Base-by-base conservation (phyloP, 2,797 vertebrate species). In the Synaphobranchus kaupii region DNA sequence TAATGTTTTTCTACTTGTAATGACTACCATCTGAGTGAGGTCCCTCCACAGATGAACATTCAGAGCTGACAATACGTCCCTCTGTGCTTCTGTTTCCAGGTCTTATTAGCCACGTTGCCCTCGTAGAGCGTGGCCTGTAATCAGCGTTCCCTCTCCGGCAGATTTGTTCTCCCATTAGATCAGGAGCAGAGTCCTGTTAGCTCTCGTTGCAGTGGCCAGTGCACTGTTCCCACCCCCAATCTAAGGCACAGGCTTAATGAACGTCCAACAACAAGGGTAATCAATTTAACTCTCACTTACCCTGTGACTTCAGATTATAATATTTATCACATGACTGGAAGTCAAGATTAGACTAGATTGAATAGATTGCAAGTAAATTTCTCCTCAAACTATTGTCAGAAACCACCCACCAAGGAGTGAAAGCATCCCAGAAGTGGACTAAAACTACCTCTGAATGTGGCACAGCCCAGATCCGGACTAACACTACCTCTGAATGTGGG, bases 1-100 rank as follows among this genome's bases (percentile, higher is more conserved):
- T 50, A 81, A 81, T 50, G 39, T 81, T 81, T 81, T 81, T 81
- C 47, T 73, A 47, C 78, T 81, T 50, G 78, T 50, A 81, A 81
- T 81, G 47, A 81, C 44, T 48, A 81, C 15, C 39, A 81, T 48
- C 78, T 81, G 78, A 50, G 39, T 31, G 22, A 13, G 39, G 78
- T 81, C 22, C 78, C 44, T 50, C 78, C 78, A 47, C 78, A 81
- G 47, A 81, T 6, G 73, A 39, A 7, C 63, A 28, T 39, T 73
- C 68, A 73, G 28, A 4, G 68, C 68, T 73, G 28, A 73, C 68
- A 73, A 39, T 73, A 31, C 12, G 31, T 39, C 10, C 28, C 68
- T 73, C 68, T 73, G 68, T 73, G 68, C 68, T 28, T 22, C 68
- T 73, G 31, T 34, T 34, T 31, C 28, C 68, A 22, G 60, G 20